A percentile compares a stretch with the other conserved stretches of the same genome.
Evolutionary conservation across 2,888 invertebrate genomes (phyloP).

Genomic region (Noctuana brunneofusca): DNA sequence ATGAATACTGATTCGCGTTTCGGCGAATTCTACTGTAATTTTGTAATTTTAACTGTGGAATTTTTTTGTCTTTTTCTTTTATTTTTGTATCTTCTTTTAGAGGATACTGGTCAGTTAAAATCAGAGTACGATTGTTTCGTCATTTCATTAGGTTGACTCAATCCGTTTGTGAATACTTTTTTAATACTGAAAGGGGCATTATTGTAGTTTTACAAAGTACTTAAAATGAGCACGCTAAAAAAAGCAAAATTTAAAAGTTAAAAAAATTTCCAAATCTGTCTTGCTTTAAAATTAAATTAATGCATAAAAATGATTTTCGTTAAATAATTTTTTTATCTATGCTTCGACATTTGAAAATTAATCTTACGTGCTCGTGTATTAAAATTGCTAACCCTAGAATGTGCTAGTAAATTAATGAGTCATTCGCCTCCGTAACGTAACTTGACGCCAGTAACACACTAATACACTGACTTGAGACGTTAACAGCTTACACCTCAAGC

Average conservation of each 20-base stretch:
- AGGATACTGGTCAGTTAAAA: neutral
- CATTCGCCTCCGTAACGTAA: conserved; percentile 26
- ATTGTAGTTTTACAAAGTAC: too few species aligned
- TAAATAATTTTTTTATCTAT: neutral
- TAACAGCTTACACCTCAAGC: neutral
- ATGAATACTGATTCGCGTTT: conserved; percentile 49
- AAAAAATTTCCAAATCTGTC: too few species aligned
- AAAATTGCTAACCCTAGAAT: neutral
- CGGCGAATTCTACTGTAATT: conserved; percentile 33
- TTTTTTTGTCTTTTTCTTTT: conserved; percentile 19
- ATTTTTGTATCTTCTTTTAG: neutral
- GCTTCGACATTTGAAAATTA: neutral
- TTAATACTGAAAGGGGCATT: too few species aligned
- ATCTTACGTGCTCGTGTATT: neutral
- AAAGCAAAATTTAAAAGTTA: too few species aligned
- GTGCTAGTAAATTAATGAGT: conserved; percentile 23
- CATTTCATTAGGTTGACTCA: neutral
- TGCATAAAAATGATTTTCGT: neutral
- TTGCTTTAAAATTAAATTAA: too few species aligned
- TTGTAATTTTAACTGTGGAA: conserved; percentile 31
- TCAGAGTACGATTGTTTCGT: neutral
- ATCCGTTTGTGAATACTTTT: neutral
- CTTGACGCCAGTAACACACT: conserved; percentile 22
- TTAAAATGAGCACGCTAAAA: too few species aligned
- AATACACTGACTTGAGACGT: conserved; percentile 21